These are phyloP conservation scores for Drosophila biarmipes DNA, from an alignment of 1,140 invertebrate species.

Conservation along the genomic window DNA sequence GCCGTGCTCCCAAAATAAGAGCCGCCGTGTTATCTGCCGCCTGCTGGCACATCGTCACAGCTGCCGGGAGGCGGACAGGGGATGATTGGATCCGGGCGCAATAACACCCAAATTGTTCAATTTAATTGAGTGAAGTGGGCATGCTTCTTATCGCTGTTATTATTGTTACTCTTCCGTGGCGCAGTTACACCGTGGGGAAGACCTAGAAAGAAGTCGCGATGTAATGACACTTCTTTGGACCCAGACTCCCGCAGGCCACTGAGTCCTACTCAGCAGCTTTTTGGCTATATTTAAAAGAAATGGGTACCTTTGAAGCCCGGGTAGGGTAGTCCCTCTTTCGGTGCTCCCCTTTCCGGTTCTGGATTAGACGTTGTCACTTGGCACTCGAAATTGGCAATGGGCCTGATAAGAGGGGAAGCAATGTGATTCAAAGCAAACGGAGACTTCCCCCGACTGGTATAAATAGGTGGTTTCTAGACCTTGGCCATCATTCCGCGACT, in stretches of 20 bases:
- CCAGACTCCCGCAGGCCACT: too few relatives aligned
- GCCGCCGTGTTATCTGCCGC: slow-evolving; percentile 18
- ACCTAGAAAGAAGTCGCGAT: neutral
- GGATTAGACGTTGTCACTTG: slow-evolving; percentile 65
- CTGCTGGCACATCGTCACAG: neutral
- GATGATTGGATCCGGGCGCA: slow-evolving; percentile 44
- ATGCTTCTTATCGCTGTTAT: slow-evolving; percentile 28
- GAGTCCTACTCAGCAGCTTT: too few relatives aligned
- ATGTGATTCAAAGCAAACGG: slow-evolving; percentile 44
- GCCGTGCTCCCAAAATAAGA: neutral
- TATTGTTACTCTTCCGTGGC: slow-evolving; percentile 12
- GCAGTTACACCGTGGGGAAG: neutral
- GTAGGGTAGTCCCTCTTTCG: slow-evolving; percentile 1
- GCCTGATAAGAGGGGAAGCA: slow-evolving; percentile 43
- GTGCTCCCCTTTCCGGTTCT: slow-evolving; percentile 2
- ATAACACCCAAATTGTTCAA: slow-evolving; percentile 67
- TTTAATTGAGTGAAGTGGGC: slow-evolving; percentile 72
- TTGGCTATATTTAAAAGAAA: neutral
- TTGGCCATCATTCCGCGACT: slow-evolving; percentile 53
- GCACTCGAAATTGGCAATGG: slow-evolving; percentile 71
- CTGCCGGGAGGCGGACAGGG: slow-evolving; percentile 2
- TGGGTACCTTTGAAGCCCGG: neutral
- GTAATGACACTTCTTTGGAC: too few relatives aligned
- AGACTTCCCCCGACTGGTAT: slow-evolving; percentile 45
- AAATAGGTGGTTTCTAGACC: slow-evolving; percentile 52